Evolutionary conservation across 2,888 invertebrate genomes (phyloP).

Genomic region (Polylopha cassiicola): DNA sequence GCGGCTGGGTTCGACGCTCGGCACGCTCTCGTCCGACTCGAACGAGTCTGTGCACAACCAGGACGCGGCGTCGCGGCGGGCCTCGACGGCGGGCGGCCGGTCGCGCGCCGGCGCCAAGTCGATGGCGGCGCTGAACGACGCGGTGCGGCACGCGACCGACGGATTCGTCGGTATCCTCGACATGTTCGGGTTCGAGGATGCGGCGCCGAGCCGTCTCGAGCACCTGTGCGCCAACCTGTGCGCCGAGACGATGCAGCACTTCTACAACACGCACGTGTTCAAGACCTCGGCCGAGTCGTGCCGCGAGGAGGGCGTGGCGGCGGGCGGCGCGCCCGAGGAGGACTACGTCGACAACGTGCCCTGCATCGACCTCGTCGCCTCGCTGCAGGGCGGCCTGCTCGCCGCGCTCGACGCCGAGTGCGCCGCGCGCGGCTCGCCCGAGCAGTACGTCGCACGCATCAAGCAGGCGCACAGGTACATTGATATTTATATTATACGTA

Average conservation of each 20-base stretch:
- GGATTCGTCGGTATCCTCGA: constrained; percentile 97
- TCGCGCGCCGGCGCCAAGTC: constrained; percentile 88
- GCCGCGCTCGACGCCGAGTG: constrained; percentile 96
- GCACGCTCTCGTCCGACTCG: constrained; percentile 92
- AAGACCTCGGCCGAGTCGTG: constrained; percentile 96
- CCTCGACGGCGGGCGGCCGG: constrained; percentile 87
- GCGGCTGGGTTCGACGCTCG: constrained; percentile 87
- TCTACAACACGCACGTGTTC: constrained; percentile 97
- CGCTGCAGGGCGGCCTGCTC: constrained; percentile 91
- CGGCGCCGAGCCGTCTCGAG: constrained; percentile 92
- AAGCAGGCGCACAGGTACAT: constrained; percentile 50
- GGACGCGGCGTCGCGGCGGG: constrained; percentile 90
- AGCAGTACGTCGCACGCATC: constrained; percentile 59
- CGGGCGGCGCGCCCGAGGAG: constrained; percentile 91
- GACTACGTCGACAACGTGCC: constrained; percentile 97
- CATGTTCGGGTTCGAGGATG: constrained; percentile 98
- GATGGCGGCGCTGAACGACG: constrained; percentile 94
- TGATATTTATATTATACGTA: too few species aligned
- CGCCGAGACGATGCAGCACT: constrained; percentile 98
- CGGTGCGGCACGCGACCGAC: constrained; percentile 94
- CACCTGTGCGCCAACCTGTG: constrained; percentile 96
- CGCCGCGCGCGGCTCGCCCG: constrained; percentile 86
- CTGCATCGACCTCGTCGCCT: constrained; percentile 96
- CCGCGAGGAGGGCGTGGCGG: constrained; percentile 90
- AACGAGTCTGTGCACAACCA: constrained; percentile 95